Evolutionary conservation across 2,113 vertebrate genomes (phyloP), one percentile per base, ranked within the genome.

Genomic region (Forbesichthys papilliferus): DNA sequence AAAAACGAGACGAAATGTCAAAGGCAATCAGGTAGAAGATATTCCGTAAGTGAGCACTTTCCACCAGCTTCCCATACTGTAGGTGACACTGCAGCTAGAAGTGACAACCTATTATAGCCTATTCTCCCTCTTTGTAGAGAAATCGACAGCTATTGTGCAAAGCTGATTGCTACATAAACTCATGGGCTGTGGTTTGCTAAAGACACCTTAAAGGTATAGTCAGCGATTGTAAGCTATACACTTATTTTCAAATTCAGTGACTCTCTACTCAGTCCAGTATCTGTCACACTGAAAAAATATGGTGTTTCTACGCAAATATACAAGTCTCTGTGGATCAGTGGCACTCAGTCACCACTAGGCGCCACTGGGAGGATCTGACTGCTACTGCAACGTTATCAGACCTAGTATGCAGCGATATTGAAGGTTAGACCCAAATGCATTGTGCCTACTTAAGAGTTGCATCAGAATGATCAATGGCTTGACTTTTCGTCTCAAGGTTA

Each of bases 1-100:
- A 36, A 58, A 59, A 66, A 69, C 57, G 33, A 77, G 84, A 82
- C 0, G 84, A 95, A 95, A 94, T 94, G 93, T 94, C 93, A 95
- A 77, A 87, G 84, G 79, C 56, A 74, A 93, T 94, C 91, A 92
- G 78, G 71, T 75, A 80, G 84, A 90, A 90, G 87, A 91, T 87
- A 83, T 84, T 92, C 94, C 89, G 92, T 69, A 70, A 87, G 86
- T 81, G 12, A 89, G 87, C 80, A 92, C 89, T 91, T 93, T 93
- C 91, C 90, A 93, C 80, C 69, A 90, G 78, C 65, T 73, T 91
- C 89, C 87, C 90, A 70, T 18, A 14, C 54, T 1, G 13, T 54
- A 89, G 90, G 90, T 89, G 58, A 66, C 73, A 71, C 49, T 13
- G 49, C 57, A 68, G 12, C 65, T 71, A 3, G 34, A 48, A 73